A percentile compares a stretch with the other conserved stretches of the same genome.
Conservation (phyloP, 2,888 invertebrate species). For the Philaethria dido region DNA sequence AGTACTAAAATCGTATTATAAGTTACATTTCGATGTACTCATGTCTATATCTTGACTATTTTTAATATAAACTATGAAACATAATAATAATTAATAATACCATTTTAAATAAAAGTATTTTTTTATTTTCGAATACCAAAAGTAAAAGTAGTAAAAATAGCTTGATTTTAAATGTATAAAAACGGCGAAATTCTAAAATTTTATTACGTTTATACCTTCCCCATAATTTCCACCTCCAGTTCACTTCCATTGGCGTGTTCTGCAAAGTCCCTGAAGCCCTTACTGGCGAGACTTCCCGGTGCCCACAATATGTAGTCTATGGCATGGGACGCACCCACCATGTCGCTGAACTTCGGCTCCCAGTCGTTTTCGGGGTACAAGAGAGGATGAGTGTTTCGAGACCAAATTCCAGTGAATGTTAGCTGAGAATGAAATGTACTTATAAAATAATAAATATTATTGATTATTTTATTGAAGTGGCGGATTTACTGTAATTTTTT, state of each 20-base stretch:
- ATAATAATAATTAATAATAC: too few species aligned
- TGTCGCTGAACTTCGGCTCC: slow-evolving; percentile 69
- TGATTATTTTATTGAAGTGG: too few species aligned
- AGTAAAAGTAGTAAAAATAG: too few species aligned
- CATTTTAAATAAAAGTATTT: too few species aligned
- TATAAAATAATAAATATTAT: background rate
- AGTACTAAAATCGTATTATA: too few species aligned
- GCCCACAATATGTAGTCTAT: slow-evolving; percentile 66
- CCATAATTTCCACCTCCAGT: slow-evolving; percentile 69
- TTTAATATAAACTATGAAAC: too few species aligned
- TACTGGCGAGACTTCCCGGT: slow-evolving; percentile 65
- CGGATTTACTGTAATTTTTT: too few species aligned
- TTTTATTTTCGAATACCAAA: too few species aligned
- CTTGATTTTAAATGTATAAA: too few species aligned
- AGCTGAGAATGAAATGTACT: slow-evolving; percentile 51
- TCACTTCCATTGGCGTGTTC: slow-evolving; percentile 70
- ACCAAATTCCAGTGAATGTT: slow-evolving; percentile 73
- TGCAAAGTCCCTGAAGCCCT: slow-evolving; percentile 67
- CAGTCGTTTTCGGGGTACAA: slow-evolving; percentile 73
- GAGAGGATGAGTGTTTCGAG: slow-evolving; percentile 70
- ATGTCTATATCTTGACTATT: too few species aligned
- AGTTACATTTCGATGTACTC: too few species aligned
- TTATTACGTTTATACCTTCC: slow-evolving; percentile 60
- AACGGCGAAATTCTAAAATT: too few species aligned
- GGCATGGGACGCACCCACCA: slow-evolving; percentile 72